Evolutionary conservation across 1,140 invertebrate species (phyloP).

Genomic region (Berghia stephanieae): DNA sequence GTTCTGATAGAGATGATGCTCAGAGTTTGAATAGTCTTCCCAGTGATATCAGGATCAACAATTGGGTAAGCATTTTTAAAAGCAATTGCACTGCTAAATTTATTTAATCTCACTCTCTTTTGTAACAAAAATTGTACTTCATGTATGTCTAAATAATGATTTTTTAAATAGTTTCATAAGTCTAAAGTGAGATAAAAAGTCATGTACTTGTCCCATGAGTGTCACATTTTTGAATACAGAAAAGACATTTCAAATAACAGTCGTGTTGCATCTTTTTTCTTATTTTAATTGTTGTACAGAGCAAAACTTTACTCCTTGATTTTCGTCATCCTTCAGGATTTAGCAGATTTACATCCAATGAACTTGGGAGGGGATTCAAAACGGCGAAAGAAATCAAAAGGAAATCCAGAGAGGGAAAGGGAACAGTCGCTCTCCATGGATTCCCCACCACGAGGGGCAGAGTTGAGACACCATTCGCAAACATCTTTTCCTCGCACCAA

Average conservation of each 20-base stretch:
- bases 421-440: conserved; percentile 60
- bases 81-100: too few relatives aligned
- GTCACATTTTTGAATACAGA: too few relatives aligned
- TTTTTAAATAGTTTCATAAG: too few relatives aligned
- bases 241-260: too few relatives aligned
- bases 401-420: conserved; percentile 60
- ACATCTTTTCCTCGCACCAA: conserved; percentile 57
- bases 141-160: too few relatives aligned
- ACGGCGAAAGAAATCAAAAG: conserved; percentile 56
- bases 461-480: conserved; percentile 54
- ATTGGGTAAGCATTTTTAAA: conserved; percentile 56
- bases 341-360: conserved; percentile 57
- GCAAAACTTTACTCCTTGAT: neutral
- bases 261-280: neutral
- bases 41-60: conserved; percentile 59
- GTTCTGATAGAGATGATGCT: conserved; percentile 60
- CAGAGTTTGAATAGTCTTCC: conserved; percentile 54
- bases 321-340: conserved; percentile 47
- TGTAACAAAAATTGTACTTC: too few relatives aligned
- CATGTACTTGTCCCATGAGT: neutral
- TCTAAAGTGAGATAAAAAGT: neutral
- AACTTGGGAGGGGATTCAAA: conserved; percentile 49
- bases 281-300: neutral
- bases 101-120: too few relatives aligned
- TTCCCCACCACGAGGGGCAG: conserved; percentile 54